A percentile compares a stretch with the other conserved stretches of the same genome.
Evolutionary conservation across 2,797 vertebrate species (phyloP).

Genomic region (Anguilla obscura): DNA sequence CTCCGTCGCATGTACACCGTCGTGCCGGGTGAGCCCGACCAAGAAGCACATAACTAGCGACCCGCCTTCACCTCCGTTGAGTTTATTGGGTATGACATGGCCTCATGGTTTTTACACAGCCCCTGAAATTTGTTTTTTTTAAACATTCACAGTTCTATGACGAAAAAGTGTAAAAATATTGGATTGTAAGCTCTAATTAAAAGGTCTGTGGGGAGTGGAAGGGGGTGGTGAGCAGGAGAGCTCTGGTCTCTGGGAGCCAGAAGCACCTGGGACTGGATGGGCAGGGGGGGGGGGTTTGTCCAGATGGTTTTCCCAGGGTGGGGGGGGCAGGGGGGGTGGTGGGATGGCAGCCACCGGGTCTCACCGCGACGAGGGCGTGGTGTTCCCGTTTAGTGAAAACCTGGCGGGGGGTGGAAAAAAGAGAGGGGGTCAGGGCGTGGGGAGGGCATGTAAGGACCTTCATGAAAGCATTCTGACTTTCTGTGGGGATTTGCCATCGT

Average conservation of each 20-base stretch:
- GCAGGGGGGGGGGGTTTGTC: not conserved
- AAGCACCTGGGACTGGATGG: not conserved
- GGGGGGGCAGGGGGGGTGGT: not conserved
- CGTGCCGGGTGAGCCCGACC: not conserved
- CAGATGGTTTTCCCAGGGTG: slow-evolving; percentile 17
- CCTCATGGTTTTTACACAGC: slow-evolving; percentile 37
- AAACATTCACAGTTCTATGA: slow-evolving; percentile 44
- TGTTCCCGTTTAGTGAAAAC: slow-evolving; percentile 80
- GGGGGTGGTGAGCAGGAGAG: slow-evolving; percentile 17
- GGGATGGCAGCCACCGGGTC: slow-evolving; percentile 23
- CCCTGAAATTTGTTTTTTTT: slow-evolving; percentile 31
- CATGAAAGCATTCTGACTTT: not conserved
- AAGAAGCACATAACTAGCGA: not conserved
- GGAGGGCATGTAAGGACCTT: not conserved
- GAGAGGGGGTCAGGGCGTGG: not conserved
- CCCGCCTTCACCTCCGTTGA: slow-evolving; percentile 30
- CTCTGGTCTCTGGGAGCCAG: slow-evolving; percentile 5
- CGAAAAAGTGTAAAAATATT: slow-evolving; percentile 46
- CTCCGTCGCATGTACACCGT: not conserved
- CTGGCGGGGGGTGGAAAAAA: slow-evolving; percentile 49
- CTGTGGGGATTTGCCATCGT: not conserved
- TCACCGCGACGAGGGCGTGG: slow-evolving; percentile 75
- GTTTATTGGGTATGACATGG: slow-evolving; percentile 48
- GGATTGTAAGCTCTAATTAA: slow-evolving; percentile 39
- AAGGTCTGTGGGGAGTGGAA: slow-evolving; percentile 37